Evolutionary conservation across 2,797 vertebrate genomes (phyloP), one percentile per base, ranked within the genome.

Genomic region (Pitangus sulphuratus): DNA sequence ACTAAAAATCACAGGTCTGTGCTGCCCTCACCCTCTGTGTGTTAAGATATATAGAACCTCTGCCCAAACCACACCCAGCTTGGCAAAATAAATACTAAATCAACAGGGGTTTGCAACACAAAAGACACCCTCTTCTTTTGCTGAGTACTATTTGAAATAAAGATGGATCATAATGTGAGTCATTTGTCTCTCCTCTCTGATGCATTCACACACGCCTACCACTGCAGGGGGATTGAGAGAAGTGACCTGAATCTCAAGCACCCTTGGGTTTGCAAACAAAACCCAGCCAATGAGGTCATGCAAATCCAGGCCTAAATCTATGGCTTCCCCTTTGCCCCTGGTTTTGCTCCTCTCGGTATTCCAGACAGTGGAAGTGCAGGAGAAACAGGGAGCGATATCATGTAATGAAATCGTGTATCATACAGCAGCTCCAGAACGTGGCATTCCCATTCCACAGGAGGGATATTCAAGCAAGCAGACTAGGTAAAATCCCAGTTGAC

Each of bases 221-320:
- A 72, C 90, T 81, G 92, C 92, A 77, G 87, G 93, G 90, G 92
- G 84, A 87, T 68, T 70, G 85, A 68, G 79, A 89, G 95, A 70
- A 93, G 88, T 96, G 95, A 96, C 96, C 95, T 97, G 95, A 96
- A 96, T 97, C 95, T 87, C 94, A 96, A 94, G 69, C 90, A 95
- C 83, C 70, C 48, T 45, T 72, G 82, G 79, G 91, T 94, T 86
- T 95, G 95, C 95, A 93, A 95, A 90, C 86, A 95, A 89, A 94
- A 74, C 68, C 68, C 71, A 65, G 60, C 75, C 13, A 25, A 50
- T 12, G 69, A 95, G 92, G 82, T 90, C 87, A 89, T 54, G 65
- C 89, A 94, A 83, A 85, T 48, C 28, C 87, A 92, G 78, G 85
- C 79, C 68, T 54, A 69, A 93, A 87, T 58, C 89, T 26, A 9